These are phyloP conservation scores for Liopterus haemorrhoidalis DNA, from an alignment of 2,888 invertebrate species.

Conservation along the genomic window DNA sequence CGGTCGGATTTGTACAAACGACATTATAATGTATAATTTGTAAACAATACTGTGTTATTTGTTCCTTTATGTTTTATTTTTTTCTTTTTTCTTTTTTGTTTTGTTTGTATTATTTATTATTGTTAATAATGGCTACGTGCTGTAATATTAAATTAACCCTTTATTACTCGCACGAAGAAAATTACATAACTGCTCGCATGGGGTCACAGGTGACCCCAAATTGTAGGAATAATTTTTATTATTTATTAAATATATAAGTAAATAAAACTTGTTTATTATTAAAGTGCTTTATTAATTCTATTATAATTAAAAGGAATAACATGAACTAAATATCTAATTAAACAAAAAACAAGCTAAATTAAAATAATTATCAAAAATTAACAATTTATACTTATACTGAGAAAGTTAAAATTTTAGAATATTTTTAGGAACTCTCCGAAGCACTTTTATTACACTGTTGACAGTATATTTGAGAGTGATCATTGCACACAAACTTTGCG, in stretches of 20 bases:
- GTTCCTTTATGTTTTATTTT: too few relatives aligned
- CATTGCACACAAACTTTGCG: conserved; percentile 1
- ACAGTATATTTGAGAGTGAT: conserved; percentile 2
- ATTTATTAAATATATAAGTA: conserved; percentile 1
- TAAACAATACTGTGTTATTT: too few relatives aligned
- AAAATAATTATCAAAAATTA: conserved; percentile 9
- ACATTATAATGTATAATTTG: too few relatives aligned
- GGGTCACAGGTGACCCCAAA: conserved; percentile 4
- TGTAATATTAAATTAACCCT: conserved; percentile 6
- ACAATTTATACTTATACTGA: conserved; percentile 2
- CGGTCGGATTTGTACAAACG: too few relatives aligned
- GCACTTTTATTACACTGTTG: not conserved
- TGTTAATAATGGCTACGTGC: too few relatives aligned
- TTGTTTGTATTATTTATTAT: too few relatives aligned
- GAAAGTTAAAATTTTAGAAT: too few relatives aligned
- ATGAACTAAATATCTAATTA: conserved; percentile 3
- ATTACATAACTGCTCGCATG: conserved; percentile 8
- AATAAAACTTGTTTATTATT: conserved; percentile 1
- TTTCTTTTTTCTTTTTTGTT: too few relatives aligned
- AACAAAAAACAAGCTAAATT: conserved; percentile 1
- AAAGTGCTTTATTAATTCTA: conserved; percentile 9
- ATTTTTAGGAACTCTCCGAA: not conserved
- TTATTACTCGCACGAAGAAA: conserved; percentile 4
- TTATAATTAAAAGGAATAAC: conserved; percentile 7
- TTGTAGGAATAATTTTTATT: conserved; percentile 5